Base-by-base conservation (phyloP, 2,888 invertebrate genomes). In the Physocephala rufipes region DNA sequence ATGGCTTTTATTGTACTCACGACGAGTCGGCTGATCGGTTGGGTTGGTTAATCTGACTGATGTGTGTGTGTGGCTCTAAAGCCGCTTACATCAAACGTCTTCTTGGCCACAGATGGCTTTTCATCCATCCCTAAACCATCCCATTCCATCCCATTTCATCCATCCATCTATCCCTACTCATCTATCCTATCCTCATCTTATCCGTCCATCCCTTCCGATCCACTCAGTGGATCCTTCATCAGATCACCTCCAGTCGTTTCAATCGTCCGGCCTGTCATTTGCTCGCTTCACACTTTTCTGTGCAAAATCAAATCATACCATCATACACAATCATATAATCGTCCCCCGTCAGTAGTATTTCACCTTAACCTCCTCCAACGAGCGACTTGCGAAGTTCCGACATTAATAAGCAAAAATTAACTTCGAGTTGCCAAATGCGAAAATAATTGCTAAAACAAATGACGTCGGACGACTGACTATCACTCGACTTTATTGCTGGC, bases 391-490 rank as follows among this genome's bases (percentile, higher is more conserved):
- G 51, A 51, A 28, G 53, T 24, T 47, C 59, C 68, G 68, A 68
- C 68, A 62, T 68, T 68, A 68, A 68, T 68, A 68, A 68, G 68
- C 62, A 68, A 62, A 68, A 68, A 68, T 68, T 68, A 68, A 68
- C 68, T 68, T 62, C 68, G 51, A 62, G 61, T 62, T 61, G 68
- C 68, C 68, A 68, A 68, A 68, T 68, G 68, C 68, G 68, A 68
- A 68, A 68, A 68, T 68, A 68, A 68, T 68, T 68, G 68, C 49
- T 68, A 68, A 68, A 68, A 68, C 62, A 68, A 68, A 68, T 68
- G 68, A 68, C 47, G 61, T 43, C 49, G 51, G 67, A 16, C 21
- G 13, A 28, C 49, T 62, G 67, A 16, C 21, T 21, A 28, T 53
- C 19, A n/a, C 9, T 53, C 53, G 36, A n/a, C n/a, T n/a, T 53